Evolutionary conservation across 2,888 invertebrate genomes (phyloP), one percentile per base, ranked within the genome.

Genomic region (Gnatocerus cornutus): DNA sequence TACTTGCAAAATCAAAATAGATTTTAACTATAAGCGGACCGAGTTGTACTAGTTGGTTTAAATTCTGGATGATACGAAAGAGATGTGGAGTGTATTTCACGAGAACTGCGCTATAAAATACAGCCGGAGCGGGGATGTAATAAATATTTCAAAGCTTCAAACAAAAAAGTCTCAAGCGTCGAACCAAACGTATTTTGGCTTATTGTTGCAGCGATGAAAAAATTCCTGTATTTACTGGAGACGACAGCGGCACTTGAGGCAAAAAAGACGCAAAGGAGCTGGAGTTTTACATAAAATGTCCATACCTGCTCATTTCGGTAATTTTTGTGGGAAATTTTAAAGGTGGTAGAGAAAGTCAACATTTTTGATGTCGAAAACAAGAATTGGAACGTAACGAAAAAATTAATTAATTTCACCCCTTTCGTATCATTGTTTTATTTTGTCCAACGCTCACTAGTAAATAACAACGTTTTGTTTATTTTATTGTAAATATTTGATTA

Each of bases 81-180:
- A 21, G 37, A 46, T 7, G 30, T 41, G 16, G 16, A 12, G 33
- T 61, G 21, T 61, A 50, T 50, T 61, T 50, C 41, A 56, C n/a
- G 27, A 56, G 16, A 56, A 55, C n/a, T 48, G 37, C 50, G 30
- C 58, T 46, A 58, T 66, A 58, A 66, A 66, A 66, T 59, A 58
- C 50, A 41, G 61, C 33, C 52, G 21, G 14, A 33, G 59, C 53
- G 41, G 37, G 61, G 43, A 67, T 67, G 43, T 37, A 61, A 52
- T 67, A 61, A 59, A 67, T 61, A 61, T 67, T 61, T 67, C 53
- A 59, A 43, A 41, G 10, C 50, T 16, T 9, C 30, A 12, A 61
- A 61, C 46, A 46, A 61, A 61, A 61, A 30, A 9, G 37, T 45
- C 16, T 37, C 14, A 55, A 39, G 37, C 21, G 1, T 9, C 16